Percentiles rank a stretch among this genome's conserved stretches.
Conservation (phyloP, 2,888 invertebrate genomes). For the Corbicula japonica region DNA sequence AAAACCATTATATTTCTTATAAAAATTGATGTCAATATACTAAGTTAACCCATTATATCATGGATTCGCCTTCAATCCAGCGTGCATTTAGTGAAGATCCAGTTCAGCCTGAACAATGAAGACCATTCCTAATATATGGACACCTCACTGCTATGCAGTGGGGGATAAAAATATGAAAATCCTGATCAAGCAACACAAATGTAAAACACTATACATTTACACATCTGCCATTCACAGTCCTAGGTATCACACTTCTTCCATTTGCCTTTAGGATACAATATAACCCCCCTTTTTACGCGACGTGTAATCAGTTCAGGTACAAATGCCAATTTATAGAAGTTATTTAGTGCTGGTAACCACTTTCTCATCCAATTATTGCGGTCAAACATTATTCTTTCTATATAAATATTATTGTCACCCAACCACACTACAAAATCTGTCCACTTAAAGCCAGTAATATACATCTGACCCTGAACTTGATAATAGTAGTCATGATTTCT, state of each 20-base stretch:
- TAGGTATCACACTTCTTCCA: no score
- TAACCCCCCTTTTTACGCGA: neutral
- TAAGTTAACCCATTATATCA: no score
- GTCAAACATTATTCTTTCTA: conserved; percentile 15
- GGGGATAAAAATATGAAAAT: neutral
- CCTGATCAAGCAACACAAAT: neutral
- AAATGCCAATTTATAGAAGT: conserved; percentile 11
- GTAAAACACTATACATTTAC: neutral
- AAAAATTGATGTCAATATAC: no score
- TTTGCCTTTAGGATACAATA: no score
- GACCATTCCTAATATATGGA: neutral
- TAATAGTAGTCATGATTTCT: conserved; percentile 27
- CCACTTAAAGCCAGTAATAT: conserved; percentile 28
- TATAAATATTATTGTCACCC: conserved; percentile 6
- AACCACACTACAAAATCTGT: conserved; percentile 38
- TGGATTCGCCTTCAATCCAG: no score
- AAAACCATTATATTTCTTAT: no score
- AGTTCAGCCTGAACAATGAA: no score
- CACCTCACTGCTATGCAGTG: no score
- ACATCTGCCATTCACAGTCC: neutral
- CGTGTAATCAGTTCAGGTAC: conserved; percentile 27
- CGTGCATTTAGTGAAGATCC: no score
- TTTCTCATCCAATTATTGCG: neutral
- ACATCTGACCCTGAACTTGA: conserved; percentile 43
- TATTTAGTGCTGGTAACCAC: conserved; percentile 2